phyloP scores from a whole-genome alignment of 2,888 invertebrate genomes.

The Enchytraeus crypticus region DNA sequence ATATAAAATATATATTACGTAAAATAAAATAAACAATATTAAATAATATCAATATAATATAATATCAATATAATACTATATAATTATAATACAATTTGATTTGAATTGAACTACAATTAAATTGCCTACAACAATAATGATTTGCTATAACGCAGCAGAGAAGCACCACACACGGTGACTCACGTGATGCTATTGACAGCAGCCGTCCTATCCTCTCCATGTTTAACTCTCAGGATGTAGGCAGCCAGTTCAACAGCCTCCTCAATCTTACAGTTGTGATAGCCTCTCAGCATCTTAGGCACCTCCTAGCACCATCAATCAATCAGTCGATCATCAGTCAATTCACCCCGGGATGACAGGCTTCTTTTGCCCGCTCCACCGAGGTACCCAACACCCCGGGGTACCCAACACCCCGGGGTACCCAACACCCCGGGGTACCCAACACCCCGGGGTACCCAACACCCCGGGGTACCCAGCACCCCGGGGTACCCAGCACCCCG shows the following conservation, averaged over 20 bases:
- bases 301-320: slow-evolving; percentile 56
- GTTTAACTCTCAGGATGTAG: slow-evolving; percentile 84
- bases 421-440: too few relatives aligned
- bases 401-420: too few relatives aligned
- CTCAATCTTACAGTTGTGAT: slow-evolving; percentile 90
- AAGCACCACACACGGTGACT: too few relatives aligned
- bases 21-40: neutral
- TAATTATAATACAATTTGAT: neutral
- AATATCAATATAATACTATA: neutral
- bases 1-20: too few relatives aligned
- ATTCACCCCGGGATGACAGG: too few relatives aligned
- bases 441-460: too few relatives aligned
- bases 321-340: neutral
- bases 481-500: too few relatives aligned
- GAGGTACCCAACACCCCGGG: too few relatives aligned
- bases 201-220: slow-evolving; percentile 85
- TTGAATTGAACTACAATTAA: neutral
- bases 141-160: too few relatives aligned
- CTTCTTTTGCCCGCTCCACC: too few relatives aligned
- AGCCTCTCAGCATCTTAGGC: slow-evolving; percentile 83
- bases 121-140: neutral
- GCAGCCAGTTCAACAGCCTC: slow-evolving; percentile 89
- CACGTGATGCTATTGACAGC: neutral
- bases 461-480: too few relatives aligned
- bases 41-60: neutral